Base-by-base conservation (phyloP, 2,888 invertebrate species). In the Amphipyra berbera region DNA sequence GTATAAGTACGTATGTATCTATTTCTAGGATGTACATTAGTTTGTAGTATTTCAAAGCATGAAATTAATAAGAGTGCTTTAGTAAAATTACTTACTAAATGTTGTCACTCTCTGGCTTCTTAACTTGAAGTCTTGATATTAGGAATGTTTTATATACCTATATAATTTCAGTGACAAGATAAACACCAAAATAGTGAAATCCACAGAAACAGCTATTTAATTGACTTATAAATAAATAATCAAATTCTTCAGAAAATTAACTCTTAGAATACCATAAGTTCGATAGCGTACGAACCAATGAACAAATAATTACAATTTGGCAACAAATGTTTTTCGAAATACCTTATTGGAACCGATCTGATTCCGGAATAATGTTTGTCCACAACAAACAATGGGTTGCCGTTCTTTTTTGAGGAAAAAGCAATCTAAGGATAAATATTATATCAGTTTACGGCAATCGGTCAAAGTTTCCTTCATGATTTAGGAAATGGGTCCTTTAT, bases 391-490 rank as follows among this genome's bases (percentile, higher is more conserved):
- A 85, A 80, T 73, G 80, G 78, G 81, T 70, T 70, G 79, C 70
- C 77, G 76, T 79, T 79, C 70, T 73, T 79, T 84, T 85, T 81
- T 77, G 70, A 58, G 64, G 82, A 66, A 78, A 80, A 84, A 83
- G 72, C 84, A 82, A 85, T 85, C 80, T 84, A 68, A 71, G 79
- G 82, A 83, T 84, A 85, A 84, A 85, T 84, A 84, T 85, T 80
- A 82, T 82, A 82, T 82, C 78, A 82, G 82, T 79, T 80, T 66
- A 80, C 80, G 82, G 76, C 82, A 79, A 82, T 82, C 81, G 82
- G 81, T 82, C 81, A 82, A 82, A 82, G 81, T 82, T 76, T 73
- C 65, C 60, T 80, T 78, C 74, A 79, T 79, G 79, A 81, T 80
- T 82, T 80, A 75, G 76, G 76, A 74, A 78, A 79, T 76, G 68